phyloP scores from a whole-genome alignment of 2,888 invertebrate species.

The Athalia rosae region DNA sequence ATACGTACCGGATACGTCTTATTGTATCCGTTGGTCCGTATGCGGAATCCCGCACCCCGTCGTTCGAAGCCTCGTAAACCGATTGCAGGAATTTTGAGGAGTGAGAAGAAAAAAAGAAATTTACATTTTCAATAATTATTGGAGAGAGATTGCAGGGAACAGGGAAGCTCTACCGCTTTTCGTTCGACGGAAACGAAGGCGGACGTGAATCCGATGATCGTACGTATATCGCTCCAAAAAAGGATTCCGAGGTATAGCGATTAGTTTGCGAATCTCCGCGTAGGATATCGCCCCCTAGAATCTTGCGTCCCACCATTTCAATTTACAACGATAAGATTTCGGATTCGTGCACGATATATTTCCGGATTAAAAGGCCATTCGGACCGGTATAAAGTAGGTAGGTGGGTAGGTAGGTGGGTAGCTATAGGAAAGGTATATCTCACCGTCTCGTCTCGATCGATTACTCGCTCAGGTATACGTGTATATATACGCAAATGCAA shows the following conservation, averaged over 20 bases:
- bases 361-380: conserved; percentile 44
- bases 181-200: background rate
- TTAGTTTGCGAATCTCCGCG: conserved; percentile 37
- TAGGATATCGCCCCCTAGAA: conserved; percentile 23
- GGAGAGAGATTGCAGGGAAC: too few species aligned
- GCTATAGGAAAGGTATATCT: conserved; percentile 1
- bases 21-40: too few species aligned
- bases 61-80: too few species aligned
- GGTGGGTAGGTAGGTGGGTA: background rate
- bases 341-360: conserved; percentile 42
- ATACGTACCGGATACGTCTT: too few species aligned
- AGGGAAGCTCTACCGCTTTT: background rate
- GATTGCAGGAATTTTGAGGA: too few species aligned
- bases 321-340: conserved; percentile 43
- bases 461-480: background rate
- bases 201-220: background rate
- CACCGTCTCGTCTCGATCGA: conserved; percentile 35
- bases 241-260: conserved; percentile 19
- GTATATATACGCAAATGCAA: background rate
- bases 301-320: conserved; percentile 40
- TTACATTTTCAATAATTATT: background rate
- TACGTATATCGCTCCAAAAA: background rate
- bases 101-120: too few species aligned
- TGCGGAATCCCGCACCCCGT: too few species aligned
- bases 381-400: conserved; percentile 29